phyloP scores from a whole-genome alignment of 2,888 invertebrate genomes.

The Trachelus stipa region DNA sequence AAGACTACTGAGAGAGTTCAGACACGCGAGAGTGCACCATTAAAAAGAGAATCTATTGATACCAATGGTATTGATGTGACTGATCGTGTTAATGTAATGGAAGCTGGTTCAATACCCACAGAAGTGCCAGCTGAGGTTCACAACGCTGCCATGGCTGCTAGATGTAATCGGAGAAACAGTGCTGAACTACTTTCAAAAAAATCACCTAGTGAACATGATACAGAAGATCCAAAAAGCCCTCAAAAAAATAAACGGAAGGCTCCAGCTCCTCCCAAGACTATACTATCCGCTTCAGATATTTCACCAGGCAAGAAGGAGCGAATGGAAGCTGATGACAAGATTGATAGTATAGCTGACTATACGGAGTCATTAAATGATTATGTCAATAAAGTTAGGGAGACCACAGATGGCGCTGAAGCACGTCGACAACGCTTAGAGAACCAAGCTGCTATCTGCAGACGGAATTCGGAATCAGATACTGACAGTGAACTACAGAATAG shows the following conservation, averaged over 20 bases:
- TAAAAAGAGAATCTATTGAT: slow-evolving; percentile 26
- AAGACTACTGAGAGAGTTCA: slow-evolving; percentile 34
- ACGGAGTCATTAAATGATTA: slow-evolving; percentile 49
- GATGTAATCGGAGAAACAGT: slow-evolving; percentile 74
- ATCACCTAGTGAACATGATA: slow-evolving; percentile 28
- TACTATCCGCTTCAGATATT: not conserved
- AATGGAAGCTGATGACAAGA: slow-evolving; percentile 40
- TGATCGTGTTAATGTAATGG: slow-evolving; percentile 53
- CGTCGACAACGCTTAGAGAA: slow-evolving; percentile 28
- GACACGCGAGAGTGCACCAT: slow-evolving; percentile 45
- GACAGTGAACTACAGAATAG: slow-evolving; percentile 66
- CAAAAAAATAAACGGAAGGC: slow-evolving; percentile 76
- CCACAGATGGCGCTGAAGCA: slow-evolving; percentile 31
- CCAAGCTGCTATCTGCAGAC: slow-evolving; percentile 31
- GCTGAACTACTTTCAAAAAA: slow-evolving; percentile 34
- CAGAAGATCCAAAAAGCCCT: slow-evolving; percentile 69
- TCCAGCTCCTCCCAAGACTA: slow-evolving; percentile 75
- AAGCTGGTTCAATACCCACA: slow-evolving; percentile 72
- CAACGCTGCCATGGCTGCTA: slow-evolving; percentile 78
- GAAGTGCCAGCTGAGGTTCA: slow-evolving; percentile 79
- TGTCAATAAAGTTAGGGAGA: slow-evolving; percentile 42
- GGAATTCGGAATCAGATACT: slow-evolving; percentile 66
- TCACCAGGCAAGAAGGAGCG: slow-evolving; percentile 2
- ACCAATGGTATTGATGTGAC: slow-evolving; percentile 38
- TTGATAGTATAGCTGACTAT: slow-evolving; percentile 52